These are phyloP conservation scores for Planiliza haematocheilus DNA, from an alignment of 2,113 vertebrate genomes.

Conservation along the genomic window DNA sequence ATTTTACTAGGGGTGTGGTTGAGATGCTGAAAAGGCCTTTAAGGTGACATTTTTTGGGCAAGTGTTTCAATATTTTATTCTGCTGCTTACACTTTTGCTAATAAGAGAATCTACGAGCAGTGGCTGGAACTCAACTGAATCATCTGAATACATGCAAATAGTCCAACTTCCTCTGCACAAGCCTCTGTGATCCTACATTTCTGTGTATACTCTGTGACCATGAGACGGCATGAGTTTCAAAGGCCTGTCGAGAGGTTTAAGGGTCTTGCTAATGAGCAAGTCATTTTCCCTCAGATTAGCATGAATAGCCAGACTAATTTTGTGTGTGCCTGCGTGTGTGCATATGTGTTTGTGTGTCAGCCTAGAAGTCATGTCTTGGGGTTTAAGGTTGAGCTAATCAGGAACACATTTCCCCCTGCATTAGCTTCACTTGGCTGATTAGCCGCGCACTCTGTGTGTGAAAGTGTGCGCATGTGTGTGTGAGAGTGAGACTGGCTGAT, in stretches of 20 bases:
- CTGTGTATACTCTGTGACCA: conserved; percentile 41
- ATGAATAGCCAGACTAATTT: conserved; percentile 62
- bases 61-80: no score
- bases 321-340: conserved; percentile 35
- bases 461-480: conserved; percentile 35
- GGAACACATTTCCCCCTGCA: conserved; percentile 74
- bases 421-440: conserved; percentile 74
- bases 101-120: no score
- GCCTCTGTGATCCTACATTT: conserved; percentile 28
- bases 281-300: conserved; percentile 79
- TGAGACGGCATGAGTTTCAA: conserved; percentile 55
- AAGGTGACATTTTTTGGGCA: no score
- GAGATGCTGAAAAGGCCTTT: no score
- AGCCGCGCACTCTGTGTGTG: conserved; percentile 30
- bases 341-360: conserved; percentile 4
- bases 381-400: conserved; percentile 79
- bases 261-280: conserved; percentile 76
- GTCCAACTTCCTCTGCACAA: conserved; percentile 12
- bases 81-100: no score
- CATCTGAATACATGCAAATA: no score
- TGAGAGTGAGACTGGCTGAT: conserved; percentile 60
- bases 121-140: no score
- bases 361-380: conserved; percentile 57
- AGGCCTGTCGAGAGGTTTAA: conserved; percentile 73
- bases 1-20: no score